Conservation (phyloP, 2,113 vertebrate species). For the Atractosteus spatula region DNA sequence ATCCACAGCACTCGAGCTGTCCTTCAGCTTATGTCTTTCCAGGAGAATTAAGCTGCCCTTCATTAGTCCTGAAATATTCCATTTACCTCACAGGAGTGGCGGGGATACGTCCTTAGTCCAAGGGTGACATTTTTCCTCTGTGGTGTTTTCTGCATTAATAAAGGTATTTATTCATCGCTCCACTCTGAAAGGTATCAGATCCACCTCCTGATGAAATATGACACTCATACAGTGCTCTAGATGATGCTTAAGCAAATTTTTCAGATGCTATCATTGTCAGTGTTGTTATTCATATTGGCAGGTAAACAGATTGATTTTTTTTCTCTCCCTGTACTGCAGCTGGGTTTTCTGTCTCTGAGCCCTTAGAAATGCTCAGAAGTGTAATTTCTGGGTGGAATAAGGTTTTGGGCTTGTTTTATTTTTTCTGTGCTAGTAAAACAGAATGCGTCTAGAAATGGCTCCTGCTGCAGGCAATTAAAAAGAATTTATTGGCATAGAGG, state of each 20-base stretch:
- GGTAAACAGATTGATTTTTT: not conserved
- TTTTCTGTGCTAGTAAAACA: too few species aligned
- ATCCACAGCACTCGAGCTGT: too few species aligned
- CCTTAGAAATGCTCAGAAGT: too few species aligned
- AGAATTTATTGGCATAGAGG: too few species aligned
- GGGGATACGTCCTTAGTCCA: not conserved
- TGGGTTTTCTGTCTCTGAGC: too few species aligned
- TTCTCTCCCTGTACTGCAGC: too few species aligned
- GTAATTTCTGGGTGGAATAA: too few species aligned
- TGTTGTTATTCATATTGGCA: not conserved
- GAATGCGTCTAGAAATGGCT: too few species aligned
- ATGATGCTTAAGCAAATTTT: not conserved
- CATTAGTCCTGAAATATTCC: not conserved
- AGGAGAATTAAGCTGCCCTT: not conserved
- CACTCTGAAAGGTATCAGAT: constrained; percentile 2
- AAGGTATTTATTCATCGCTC: not conserved
- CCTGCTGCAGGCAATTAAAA: too few species aligned
- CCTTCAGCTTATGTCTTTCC: too few species aligned
- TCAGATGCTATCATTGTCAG: not conserved
- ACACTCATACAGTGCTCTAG: not conserved
- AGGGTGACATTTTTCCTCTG: not conserved
- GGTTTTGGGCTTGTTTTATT: too few species aligned
- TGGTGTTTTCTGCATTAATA: not conserved
- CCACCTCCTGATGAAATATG: not conserved
- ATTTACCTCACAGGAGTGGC: not conserved